Evolutionary conservation across 2,797 vertebrate species (phyloP).

Genomic region (Micropoecilia bifurca): DNA sequence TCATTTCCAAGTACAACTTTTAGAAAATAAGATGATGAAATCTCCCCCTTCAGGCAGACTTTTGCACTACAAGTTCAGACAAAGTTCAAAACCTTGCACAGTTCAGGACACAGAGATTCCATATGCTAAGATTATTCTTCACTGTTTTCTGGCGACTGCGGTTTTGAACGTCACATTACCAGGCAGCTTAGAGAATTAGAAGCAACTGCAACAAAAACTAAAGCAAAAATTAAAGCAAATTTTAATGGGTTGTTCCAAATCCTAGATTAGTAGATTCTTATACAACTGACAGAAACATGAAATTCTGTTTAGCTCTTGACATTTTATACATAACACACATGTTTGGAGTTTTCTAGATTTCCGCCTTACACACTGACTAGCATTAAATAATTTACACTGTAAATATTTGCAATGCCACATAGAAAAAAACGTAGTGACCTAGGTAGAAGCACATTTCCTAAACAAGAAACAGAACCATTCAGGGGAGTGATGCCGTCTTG

Average conservation of each 20-base stretch:
- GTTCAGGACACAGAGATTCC: not conserved
- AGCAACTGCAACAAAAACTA: not conserved
- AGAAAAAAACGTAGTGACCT: not conserved
- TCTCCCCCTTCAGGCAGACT: not conserved
- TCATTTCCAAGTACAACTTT: not conserved
- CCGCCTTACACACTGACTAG: not conserved
- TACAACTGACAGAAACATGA: not conserved
- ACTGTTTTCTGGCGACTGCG: not conserved
- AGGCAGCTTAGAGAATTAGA: not conserved
- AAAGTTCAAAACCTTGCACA: not conserved
- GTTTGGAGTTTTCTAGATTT: not conserved
- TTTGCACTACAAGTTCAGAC: not conserved
- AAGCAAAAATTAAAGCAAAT: not conserved
- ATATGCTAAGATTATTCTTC: not conserved
- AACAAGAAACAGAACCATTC: not conserved
- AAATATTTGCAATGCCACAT: not conserved
- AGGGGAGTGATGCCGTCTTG: not conserved
- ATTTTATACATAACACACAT: not conserved
- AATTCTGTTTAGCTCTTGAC: not conserved
- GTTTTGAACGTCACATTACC: not conserved
- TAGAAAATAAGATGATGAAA: not conserved
- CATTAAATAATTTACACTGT: not conserved
- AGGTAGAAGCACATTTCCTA: not conserved
- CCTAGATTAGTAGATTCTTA: not conserved
- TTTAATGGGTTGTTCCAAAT: not conserved